Evolutionary conservation across 2,113 vertebrate genomes (phyloP).

Genomic region (Siphamia tubifer): DNA sequence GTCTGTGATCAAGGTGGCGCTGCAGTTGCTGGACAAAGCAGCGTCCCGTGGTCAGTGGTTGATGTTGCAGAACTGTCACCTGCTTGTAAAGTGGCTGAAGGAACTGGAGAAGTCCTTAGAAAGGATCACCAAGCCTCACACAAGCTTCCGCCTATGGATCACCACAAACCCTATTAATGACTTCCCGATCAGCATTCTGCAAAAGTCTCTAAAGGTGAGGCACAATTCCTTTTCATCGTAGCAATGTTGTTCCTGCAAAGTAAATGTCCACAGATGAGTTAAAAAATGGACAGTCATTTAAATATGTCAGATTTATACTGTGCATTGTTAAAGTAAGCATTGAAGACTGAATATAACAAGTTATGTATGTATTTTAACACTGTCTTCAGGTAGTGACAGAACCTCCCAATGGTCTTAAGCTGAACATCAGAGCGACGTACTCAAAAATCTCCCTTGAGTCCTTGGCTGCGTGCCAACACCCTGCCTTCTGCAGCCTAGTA

Average conservation of each 20-base stretch:
- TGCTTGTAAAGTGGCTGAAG: slow-evolving; percentile 91
- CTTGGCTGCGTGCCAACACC: slow-evolving; percentile 85
- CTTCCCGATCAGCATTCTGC: slow-evolving; percentile 93
- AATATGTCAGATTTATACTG: no score
- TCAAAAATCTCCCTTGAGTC: slow-evolving; percentile 85
- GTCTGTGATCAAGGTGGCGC: slow-evolving; percentile 80
- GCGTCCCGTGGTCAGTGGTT: slow-evolving; percentile 89
- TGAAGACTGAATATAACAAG: background rate
- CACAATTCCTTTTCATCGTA: background rate
- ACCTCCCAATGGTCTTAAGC: slow-evolving; percentile 92
- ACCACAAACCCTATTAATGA: slow-evolving; percentile 91
- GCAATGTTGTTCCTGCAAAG: background rate
- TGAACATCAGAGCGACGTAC: slow-evolving; percentile 94
- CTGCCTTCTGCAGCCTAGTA: slow-evolving; percentile 87
- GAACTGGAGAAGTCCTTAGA: slow-evolving; percentile 92
- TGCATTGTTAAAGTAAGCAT: no score
- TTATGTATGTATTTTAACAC: background rate
- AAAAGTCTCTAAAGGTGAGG: slow-evolving; percentile 92
- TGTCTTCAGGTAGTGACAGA: slow-evolving; percentile 90
- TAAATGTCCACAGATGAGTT: background rate
- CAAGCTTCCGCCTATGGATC: slow-evolving; percentile 94
- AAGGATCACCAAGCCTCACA: slow-evolving; percentile 85
- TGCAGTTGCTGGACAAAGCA: slow-evolving; percentile 86
- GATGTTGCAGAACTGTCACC: slow-evolving; percentile 96
- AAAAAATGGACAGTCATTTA: no score